phyloP scores from a whole-genome alignment of 2,797 vertebrate species.

The Cyprinodon diabolis region DNA sequence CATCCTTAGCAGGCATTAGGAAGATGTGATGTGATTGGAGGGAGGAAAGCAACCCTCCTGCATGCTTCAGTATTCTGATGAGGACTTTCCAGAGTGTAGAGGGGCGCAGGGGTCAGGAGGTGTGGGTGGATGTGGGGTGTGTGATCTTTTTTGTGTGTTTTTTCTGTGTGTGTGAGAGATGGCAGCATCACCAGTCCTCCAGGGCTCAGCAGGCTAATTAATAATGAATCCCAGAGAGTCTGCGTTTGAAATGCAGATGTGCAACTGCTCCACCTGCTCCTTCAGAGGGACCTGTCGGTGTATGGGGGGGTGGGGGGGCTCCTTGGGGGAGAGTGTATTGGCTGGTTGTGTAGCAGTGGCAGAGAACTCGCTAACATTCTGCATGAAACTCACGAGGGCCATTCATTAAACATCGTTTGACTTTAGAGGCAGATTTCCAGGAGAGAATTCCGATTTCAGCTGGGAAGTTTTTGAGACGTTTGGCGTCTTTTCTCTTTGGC shows the following conservation, averaged over 20 bases:
- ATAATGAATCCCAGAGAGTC: slow-evolving; percentile 98
- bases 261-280: slow-evolving; percentile 92
- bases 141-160: not conserved
- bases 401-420: slow-evolving; percentile 31
- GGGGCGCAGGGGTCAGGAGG: slow-evolving; percentile 67
- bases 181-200: slow-evolving; percentile 90
- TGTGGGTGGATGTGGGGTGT: slow-evolving; percentile 27
- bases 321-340: slow-evolving; percentile 50
- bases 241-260: slow-evolving; percentile 99
- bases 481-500: slow-evolving; percentile 18
- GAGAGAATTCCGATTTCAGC: slow-evolving; percentile 10
- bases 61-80: slow-evolving; percentile 64
- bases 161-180: slow-evolving; percentile 16
- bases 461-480: slow-evolving; percentile 17
- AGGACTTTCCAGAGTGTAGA: slow-evolving; percentile 62
- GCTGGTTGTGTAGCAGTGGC: slow-evolving; percentile 58
- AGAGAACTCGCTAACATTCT: slow-evolving; percentile 45
- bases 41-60: slow-evolving; percentile 28
- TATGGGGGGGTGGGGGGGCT: slow-evolving; percentile 20
- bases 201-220: slow-evolving; percentile 98
- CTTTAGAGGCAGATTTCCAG: slow-evolving; percentile 14
- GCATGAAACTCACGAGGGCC: slow-evolving; percentile 25
- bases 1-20: slow-evolving; percentile 50
- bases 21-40: slow-evolving; percentile 42
- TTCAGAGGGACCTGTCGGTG: slow-evolving; percentile 82